Percentiles rank a stretch among this genome's conserved stretches.
Evolutionary conservation across 2,113 vertebrate genomes (phyloP).

Genomic region (Aegithalos caudatus): DNA sequence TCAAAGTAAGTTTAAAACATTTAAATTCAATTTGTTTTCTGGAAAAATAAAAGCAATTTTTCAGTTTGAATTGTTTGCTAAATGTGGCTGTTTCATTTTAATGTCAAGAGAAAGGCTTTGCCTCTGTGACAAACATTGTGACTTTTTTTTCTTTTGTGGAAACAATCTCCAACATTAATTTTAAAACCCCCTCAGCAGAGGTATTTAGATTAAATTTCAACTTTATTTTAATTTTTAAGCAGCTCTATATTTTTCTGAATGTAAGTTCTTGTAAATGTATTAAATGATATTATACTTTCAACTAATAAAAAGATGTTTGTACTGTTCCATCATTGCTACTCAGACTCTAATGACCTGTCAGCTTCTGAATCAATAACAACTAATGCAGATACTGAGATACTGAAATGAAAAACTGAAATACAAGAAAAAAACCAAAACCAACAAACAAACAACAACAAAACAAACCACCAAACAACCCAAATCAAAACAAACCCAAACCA

Average conservation of each 20-base stretch:
- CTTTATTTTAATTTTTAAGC: not conserved
- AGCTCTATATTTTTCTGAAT: not conserved
- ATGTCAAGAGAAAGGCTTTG: not conserved
- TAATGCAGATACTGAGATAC: not conserved
- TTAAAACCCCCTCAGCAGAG: not conserved
- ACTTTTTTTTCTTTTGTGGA: not conserved
- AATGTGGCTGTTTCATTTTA: not conserved
- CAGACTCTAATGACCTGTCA: not conserved
- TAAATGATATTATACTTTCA: not conserved
- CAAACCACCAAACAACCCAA: too few relatives aligned
- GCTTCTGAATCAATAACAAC: not conserved
- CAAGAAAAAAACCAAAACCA: not conserved
- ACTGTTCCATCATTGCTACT: not conserved
- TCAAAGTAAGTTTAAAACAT: not conserved
- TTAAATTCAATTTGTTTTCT: not conserved
- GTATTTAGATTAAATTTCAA: not conserved
- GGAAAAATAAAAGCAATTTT: not conserved
- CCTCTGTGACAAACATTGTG: not conserved
- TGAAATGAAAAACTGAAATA: not conserved
- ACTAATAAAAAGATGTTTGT: not conserved
- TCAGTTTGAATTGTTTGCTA: not conserved
- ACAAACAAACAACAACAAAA: too few relatives aligned
- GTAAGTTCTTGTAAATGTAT: not conserved
- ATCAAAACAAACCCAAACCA: not conserved
- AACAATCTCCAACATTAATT: not conserved